phyloP scores from a whole-genome alignment of 2,888 invertebrate genomes.

The Lissonota sp. region DNA sequence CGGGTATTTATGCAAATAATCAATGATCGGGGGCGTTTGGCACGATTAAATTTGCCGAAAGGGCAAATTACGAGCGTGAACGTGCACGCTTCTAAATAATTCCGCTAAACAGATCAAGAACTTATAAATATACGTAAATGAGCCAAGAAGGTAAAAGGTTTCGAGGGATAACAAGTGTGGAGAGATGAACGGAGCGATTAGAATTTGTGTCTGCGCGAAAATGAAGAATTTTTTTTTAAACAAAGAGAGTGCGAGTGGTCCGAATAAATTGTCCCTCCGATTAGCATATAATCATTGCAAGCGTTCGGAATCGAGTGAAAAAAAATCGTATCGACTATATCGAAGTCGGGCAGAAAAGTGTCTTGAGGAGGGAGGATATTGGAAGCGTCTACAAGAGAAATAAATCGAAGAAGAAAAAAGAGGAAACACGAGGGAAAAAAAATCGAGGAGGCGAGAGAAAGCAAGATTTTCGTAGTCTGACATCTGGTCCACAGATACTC shows the following conservation, averaged over 20 bases:
- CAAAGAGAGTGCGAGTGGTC: conserved; percentile 15
- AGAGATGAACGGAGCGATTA: conserved; percentile 42
- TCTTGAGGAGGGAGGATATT: conserved; percentile 11
- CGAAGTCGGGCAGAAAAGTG: conserved; percentile 26
- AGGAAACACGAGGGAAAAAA: conserved; percentile 6
- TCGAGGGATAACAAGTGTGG: conserved; percentile 7
- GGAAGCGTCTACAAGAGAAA: conserved; percentile 3
- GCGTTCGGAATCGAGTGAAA: conserved; percentile 19
- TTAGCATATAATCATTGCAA: conserved; percentile 57
- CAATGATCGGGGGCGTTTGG: conserved; percentile 11
- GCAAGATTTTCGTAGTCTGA: conserved; percentile 58
- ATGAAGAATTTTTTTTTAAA: conserved; percentile 1
- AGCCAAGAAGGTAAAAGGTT: neutral
- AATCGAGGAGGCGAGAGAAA: conserved; percentile 40
- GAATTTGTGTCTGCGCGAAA: conserved; percentile 47
- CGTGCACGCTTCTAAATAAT: neutral
- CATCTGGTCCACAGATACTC: conserved; percentile 77
- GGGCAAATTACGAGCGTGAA: conserved; percentile 9
- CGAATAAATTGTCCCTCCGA: conserved; percentile 68
- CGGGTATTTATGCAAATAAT: conserved; percentile 39
- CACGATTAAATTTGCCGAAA: conserved; percentile 19
- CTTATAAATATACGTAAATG: neutral
- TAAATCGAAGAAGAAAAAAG: conserved; percentile 7
- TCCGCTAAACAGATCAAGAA: conserved; percentile 32
- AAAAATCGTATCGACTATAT: conserved; percentile 7